phyloP scores from a whole-genome alignment of 2,113 vertebrate genomes.

The Herpailurus yagouaroundi region DNA sequence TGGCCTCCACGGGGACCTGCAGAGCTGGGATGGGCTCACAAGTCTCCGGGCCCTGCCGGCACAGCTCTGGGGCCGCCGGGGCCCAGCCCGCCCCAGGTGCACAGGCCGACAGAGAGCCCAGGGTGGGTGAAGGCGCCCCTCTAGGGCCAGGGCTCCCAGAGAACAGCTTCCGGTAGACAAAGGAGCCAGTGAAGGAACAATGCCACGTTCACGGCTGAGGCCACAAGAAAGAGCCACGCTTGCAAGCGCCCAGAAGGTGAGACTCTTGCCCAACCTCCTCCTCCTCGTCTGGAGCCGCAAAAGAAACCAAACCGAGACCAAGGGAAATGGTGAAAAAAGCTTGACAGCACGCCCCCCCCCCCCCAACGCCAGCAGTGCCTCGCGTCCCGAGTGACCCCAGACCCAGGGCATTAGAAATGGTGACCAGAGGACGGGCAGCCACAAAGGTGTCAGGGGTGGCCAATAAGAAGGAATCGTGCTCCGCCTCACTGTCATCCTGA shows the following conservation, averaged over 20 bases:
- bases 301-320: conserved; percentile 59
- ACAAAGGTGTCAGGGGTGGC: conserved; percentile 63
- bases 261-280: neutral
- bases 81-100: neutral
- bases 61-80: neutral
- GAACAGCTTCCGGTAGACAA: neutral
- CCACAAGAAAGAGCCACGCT: neutral
- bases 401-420: conserved; percentile 71
- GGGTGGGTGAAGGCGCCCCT: neutral
- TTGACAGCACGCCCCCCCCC: neutral
- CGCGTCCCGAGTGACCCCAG: neutral
- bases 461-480: conserved; percentile 72
- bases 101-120: neutral
- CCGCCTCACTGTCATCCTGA: conserved; percentile 71
- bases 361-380: neutral
- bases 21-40: neutral
- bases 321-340: neutral
- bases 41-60: too few relatives aligned
- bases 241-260: neutral
- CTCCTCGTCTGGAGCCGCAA: neutral
- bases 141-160: neutral
- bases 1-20: neutral
- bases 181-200: neutral
- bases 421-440: conserved; percentile 53
- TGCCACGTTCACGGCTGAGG: neutral